Percentiles rank a stretch among this genome's conserved stretches.
Conservation (phyloP, 2,113 vertebrate species). For the Setophaga kirtlandii region DNA sequence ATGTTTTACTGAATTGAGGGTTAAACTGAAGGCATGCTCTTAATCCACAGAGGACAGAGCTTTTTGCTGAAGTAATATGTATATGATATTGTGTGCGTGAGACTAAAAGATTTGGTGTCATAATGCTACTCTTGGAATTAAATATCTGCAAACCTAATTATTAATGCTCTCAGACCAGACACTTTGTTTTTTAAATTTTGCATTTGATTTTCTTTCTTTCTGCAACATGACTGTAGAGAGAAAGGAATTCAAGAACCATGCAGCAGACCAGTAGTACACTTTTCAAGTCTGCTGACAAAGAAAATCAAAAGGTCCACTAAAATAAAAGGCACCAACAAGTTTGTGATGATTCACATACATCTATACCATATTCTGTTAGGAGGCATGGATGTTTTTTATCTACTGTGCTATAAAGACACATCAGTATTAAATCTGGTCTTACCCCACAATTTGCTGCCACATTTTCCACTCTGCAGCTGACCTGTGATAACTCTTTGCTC, state of each 20-base stretch:
- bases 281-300: not conserved
- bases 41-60: not conserved
- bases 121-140: not conserved
- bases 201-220: not conserved
- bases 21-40: not conserved
- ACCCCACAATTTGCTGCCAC: not conserved
- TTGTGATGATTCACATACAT: not conserved
- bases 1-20: not conserved
- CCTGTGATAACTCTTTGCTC: not conserved
- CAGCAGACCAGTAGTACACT: not conserved
- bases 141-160: not conserved
- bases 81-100: not conserved
- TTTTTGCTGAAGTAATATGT: not conserved
- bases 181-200: not conserved
- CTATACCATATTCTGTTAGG: not conserved
- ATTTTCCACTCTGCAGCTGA: not conserved
- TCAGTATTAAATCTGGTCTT: not conserved
- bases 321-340: not conserved
- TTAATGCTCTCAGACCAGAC: not conserved
- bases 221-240: not conserved
- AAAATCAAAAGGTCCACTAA: not conserved
- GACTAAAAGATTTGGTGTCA: not conserved
- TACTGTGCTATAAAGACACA: not conserved
- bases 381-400: not conserved
- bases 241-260: not conserved